A percentile compares a stretch with the other conserved stretches of the same genome.
Evolutionary conservation across 1,140 invertebrate genomes (phyloP).

Genomic region (Medauroidea extradentata): DNA sequence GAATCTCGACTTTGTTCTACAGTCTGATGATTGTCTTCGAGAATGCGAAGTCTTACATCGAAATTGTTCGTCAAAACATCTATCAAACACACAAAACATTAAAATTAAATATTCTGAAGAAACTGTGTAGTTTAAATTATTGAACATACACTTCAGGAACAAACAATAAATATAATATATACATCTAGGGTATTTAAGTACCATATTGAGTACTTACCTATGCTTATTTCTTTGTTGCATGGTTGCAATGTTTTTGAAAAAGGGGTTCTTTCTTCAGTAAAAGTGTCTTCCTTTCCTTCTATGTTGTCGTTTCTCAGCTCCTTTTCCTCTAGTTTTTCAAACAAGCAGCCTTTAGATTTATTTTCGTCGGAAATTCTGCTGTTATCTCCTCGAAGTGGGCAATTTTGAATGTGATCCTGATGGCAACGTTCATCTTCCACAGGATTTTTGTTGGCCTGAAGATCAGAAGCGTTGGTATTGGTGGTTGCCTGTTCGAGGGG

Average conservation of each 20-base stretch:
- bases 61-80: conserved; percentile 73
- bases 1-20: background rate
- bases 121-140: background rate
- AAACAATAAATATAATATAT: background rate
- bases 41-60: conserved; percentile 53
- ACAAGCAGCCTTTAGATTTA: background rate
- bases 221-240: conserved; percentile 23
- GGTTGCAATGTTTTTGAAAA: conserved; percentile 12
- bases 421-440: no score
- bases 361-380: conserved; percentile 12
- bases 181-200: background rate
- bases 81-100: conserved; percentile 1
- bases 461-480: no score
- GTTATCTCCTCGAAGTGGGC: conserved; percentile 14
- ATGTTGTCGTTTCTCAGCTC: conserved; percentile 18
- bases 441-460: no score
- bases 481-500: no score
- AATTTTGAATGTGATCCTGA: no score
- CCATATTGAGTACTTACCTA: conserved; percentile 17
- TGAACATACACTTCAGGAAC: background rate
- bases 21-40: conserved; percentile 9
- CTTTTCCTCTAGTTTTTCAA: conserved; percentile 4
- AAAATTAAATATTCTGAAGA: background rate
- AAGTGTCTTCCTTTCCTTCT: conserved; percentile 28
- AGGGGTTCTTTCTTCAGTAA: conserved; percentile 3